Percentiles rank a stretch among this genome's conserved stretches.
phyloP scores from a whole-genome alignment of 1,140 invertebrate genomes.

The Dufourea novaeangliae region DNA sequence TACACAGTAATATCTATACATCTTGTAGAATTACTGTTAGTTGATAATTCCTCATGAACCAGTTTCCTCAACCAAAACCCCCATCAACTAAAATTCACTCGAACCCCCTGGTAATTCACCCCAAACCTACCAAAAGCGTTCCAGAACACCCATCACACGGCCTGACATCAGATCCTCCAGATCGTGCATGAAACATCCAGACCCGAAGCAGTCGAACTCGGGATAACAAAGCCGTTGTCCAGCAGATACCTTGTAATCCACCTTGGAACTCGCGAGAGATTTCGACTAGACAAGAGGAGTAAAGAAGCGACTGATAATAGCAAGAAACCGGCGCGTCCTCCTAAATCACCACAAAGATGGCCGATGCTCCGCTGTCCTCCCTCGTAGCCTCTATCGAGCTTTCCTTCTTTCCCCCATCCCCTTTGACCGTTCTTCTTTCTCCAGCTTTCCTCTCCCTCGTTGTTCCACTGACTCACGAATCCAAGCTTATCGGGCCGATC shows the following conservation, averaged over 20 bases:
- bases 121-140: neutral
- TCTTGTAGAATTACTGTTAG: too few relatives aligned
- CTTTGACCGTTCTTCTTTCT: neutral
- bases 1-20: too few relatives aligned
- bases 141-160: neutral
- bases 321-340: constrained; percentile 33
- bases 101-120: neutral
- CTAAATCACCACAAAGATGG: constrained; percentile 60
- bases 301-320: constrained; percentile 33
- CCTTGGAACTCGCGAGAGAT: constrained; percentile 51
- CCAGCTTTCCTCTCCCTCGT: constrained; percentile 22
- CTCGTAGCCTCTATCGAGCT: constrained; percentile 31
- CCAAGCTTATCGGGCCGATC: constrained; percentile 60
- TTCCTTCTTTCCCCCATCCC: constrained; percentile 7
- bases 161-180: neutral
- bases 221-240: constrained; percentile 25
- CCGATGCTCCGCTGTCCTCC: constrained; percentile 21
- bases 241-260: constrained; percentile 46
- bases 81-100: neutral
- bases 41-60: too few relatives aligned
- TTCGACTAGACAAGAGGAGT: constrained; percentile 7
- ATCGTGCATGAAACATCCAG: constrained; percentile 1
- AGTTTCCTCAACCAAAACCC: neutral
- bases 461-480: constrained; percentile 45
- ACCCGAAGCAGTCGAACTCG: neutral